Evolutionary conservation across 2,797 vertebrate species (phyloP).

Genomic region (Rallus crepitans): DNA sequence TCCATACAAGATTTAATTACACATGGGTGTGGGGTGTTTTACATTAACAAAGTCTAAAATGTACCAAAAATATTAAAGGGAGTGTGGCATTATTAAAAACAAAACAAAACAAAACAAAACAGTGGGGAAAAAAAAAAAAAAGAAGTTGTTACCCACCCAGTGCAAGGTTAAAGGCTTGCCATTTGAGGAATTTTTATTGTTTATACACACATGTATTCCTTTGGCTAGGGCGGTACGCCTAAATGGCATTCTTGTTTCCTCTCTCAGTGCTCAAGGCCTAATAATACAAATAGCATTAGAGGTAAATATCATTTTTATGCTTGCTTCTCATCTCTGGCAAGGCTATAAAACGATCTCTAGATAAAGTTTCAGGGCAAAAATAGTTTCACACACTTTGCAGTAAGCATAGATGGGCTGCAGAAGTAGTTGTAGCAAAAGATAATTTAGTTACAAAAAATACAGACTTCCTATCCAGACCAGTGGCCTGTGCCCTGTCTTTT

Average conservation of each 20-base stretch:
- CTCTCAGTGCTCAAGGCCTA: neutral
- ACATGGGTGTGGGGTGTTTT: neutral
- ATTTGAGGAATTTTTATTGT: neutral
- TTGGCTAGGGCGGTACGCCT: neutral
- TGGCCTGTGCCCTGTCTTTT: neutral
- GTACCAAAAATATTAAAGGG: neutral
- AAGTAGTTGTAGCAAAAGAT: neutral
- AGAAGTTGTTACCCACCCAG: neutral
- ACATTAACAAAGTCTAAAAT: neutral
- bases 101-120: neutral
- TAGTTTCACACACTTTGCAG: neutral
- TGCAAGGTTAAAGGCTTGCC: neutral
- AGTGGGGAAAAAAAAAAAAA: too few species aligned
- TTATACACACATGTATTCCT: neutral
- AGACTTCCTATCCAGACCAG: neutral
- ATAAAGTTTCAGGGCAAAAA: neutral
- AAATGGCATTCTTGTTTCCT: neutral
- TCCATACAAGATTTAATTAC: neutral
- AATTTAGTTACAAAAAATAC: conserved; percentile 15
- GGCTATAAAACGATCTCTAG: neutral
- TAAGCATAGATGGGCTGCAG: neutral
- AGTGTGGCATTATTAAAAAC: neutral
- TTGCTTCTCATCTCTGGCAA: conserved; percentile 20
- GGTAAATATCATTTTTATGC: conserved; percentile 27
- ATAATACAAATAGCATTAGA: conserved; percentile 31